Base-by-base conservation (phyloP, 1,140 invertebrate species). In the Parasteatoda tepidariorum region DNA sequence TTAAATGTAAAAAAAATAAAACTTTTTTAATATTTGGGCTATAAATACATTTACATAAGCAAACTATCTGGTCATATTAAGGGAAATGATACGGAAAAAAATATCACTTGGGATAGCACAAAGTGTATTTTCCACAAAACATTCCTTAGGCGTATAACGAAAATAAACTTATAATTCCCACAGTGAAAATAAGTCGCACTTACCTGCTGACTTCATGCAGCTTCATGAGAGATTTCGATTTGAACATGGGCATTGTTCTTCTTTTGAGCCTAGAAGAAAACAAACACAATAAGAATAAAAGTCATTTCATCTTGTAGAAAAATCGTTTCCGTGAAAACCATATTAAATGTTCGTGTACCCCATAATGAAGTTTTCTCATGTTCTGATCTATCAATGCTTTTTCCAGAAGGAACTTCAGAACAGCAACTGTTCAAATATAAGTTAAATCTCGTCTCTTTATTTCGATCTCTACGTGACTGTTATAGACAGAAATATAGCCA, bases 191-290 rank as follows among this genome's bases (percentile, higher is more conserved):
- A n/a, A 11, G 4, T 24, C 3, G 1, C 24, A 55, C 48, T 71
- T 71, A 71, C 68, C 68, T 57, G n/a, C n/a, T n/a, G 34, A 55
- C 48, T 13, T 71, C 48, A 24, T 71, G 26, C 0, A 71, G 48
- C 28, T 48, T 54, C 2, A 57, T 71, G 26, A 71, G 15, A 33
- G 48, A 57, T 18, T 71, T 71, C 18, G 68, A 71, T 13, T 71
- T 71, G 41, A 71, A 71, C 48, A 71, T 71, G 7, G 68, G 68
- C 48, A 71, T 71, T 13, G n/a, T 38, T 2, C 54, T 28, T 71
- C 24, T 68, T 41, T 24, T 38, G n/a, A 48, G 26, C 38, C 66
- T 48, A 24, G 22, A n/a, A 59, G 0, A 48, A 68, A n/a, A 9
- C 38, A 48, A n/a, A 22, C 9, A 15, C 26, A 13, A 2, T 18